These are phyloP conservation scores for Oconnorella tubifera DNA, from an alignment of 2,888 invertebrate species.

Conservation along the genomic window DNA sequence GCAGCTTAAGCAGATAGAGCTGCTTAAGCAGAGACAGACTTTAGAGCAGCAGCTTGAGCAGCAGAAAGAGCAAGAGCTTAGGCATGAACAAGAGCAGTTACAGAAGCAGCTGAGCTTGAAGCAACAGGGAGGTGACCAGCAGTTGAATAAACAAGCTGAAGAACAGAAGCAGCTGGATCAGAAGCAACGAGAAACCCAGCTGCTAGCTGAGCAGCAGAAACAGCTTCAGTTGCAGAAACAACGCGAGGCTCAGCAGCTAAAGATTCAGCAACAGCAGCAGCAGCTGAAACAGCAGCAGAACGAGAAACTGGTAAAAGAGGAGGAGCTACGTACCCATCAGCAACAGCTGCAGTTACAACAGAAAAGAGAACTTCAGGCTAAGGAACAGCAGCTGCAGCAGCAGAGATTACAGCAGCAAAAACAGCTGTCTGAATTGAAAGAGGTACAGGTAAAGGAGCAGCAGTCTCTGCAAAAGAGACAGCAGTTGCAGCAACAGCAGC, in stretches of 20 bases:
- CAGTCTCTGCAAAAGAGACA: background rate
- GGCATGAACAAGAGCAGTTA: background rate
- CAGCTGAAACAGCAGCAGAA: background rate
- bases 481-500: slow-evolving; percentile 1
- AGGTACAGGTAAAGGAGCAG: background rate
- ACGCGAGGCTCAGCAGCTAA: background rate
- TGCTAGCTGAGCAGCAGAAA: background rate
- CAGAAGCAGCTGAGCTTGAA: background rate
- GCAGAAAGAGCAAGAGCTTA: background rate
- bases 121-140: background rate
- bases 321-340: background rate
- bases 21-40: background rate
- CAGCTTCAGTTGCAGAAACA: slow-evolving; percentile 1
- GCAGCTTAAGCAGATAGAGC: background rate
- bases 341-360: slow-evolving; percentile 2
- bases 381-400: background rate
- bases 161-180: background rate
- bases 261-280: slow-evolving; percentile 1
- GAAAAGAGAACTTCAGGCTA: background rate
- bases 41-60: background rate
- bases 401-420: background rate
- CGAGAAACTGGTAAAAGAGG: background rate
- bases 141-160: background rate
- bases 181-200: background rate
- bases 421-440: background rate